Conservation (phyloP, 2,888 invertebrate genomes). For the Amphiduros pacificus region DNA sequence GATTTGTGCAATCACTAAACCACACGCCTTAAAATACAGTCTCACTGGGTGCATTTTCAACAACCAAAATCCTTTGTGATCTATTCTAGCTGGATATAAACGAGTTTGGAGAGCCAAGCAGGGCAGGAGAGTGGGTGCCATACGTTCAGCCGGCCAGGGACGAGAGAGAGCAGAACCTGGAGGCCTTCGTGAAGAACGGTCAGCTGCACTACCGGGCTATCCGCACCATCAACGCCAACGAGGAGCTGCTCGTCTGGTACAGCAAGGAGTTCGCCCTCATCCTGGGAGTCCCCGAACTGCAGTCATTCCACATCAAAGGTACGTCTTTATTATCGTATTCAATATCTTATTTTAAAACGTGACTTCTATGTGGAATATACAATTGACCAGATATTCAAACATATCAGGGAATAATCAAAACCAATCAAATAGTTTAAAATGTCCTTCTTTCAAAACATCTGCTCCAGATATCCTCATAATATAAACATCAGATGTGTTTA, state of each 20-base stretch:
- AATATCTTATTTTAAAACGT: no score
- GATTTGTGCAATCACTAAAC: no score
- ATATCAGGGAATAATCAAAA: no score
- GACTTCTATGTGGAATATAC: no score
- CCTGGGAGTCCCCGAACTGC: slow-evolving; percentile 44
- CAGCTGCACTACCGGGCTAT: slow-evolving; percentile 53
- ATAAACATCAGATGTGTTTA: no score
- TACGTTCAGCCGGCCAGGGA: slow-evolving; percentile 55
- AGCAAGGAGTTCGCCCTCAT: slow-evolving; percentile 51
- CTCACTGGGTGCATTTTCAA: no score
- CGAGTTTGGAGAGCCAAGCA: slow-evolving; percentile 28
- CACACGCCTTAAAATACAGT: no score
- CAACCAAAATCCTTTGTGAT: no score
- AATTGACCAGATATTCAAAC: no score
- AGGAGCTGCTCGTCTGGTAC: slow-evolving; percentile 58
- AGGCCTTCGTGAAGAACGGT: slow-evolving; percentile 46
- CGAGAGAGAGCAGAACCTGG: slow-evolving; percentile 57
- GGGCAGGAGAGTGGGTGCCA: slow-evolving; percentile 52
- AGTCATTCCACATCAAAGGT: slow-evolving; percentile 25
- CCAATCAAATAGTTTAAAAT: no score
- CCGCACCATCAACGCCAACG: slow-evolving; percentile 46
- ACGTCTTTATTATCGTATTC: background rate
- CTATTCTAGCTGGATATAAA: slow-evolving; percentile 28
- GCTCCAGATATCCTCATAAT: no score
- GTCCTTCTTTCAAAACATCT: no score